Percentiles rank a stretch among this genome's conserved stretches.
Evolutionary conservation across 2,888 invertebrate genomes (phyloP).

Genomic region (Pterostichus madidus): DNA sequence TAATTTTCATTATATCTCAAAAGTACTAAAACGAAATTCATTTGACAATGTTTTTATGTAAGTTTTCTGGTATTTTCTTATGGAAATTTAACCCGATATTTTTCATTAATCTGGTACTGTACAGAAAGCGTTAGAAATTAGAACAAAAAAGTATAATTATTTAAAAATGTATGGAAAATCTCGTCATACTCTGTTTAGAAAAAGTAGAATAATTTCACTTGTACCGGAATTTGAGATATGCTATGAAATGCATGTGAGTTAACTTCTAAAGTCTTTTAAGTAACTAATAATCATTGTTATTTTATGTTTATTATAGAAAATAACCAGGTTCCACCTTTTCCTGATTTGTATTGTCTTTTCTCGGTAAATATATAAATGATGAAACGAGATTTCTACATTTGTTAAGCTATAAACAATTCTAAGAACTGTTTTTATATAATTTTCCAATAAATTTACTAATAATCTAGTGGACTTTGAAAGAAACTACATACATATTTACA

Average conservation of each 20-base stretch:
- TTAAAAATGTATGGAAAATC: conserved; percentile 7
- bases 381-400: not conserved
- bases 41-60: not conserved
- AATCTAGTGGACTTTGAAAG: not conserved
- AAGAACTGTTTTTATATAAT: conserved; percentile 8
- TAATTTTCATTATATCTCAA: too few relatives aligned
- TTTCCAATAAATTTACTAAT: not conserved
- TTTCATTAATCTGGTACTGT: not conserved
- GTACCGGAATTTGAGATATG: not conserved
- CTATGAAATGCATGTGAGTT: not conserved
- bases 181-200: conserved; percentile 42
- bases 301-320: conserved; percentile 8
- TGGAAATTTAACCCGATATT: not conserved
- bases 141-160: conserved; percentile 37
- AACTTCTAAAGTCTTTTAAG: not conserved
- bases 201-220: conserved; percentile 40
- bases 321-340: conserved; percentile 14
- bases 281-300: conserved; percentile 25
- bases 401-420: not conserved
- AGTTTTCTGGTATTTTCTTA: not conserved
- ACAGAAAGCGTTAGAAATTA: conserved; percentile 1
- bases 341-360: conserved; percentile 3
- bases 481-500: conserved; percentile 19
- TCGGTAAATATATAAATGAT: not conserved
- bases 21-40: too few relatives aligned